Base-by-base conservation (phyloP, 2,113 vertebrate species). In the Neopipo cinnamomea region DNA sequence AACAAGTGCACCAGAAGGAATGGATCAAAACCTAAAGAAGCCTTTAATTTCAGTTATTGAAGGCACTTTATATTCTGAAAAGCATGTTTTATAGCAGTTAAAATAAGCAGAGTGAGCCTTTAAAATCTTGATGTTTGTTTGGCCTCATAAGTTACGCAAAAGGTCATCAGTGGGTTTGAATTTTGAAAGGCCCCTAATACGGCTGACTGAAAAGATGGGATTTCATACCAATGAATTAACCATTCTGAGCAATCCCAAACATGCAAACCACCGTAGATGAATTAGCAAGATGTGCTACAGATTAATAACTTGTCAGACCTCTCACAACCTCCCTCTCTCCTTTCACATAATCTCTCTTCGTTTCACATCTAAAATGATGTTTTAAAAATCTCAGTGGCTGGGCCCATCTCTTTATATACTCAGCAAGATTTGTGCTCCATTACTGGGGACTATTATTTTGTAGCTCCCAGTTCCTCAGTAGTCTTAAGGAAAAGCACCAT, bases 1-100 rank as follows among this genome's bases (percentile, higher is more conserved):
- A 95, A 87, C 72, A 91, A 95, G 76, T 84, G 73, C 65, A 91
- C 25, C 70, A 78, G 65, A 72, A 93, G 46, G 75, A 93, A 91
- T 39, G 44, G 44, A 72, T 92, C 92, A 92, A 89, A 92, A 72
- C 66, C 41, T 31, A 66, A 66, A 86, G 65, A 84, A 71, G 27
- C 7, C 33, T 89, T 95, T 91, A 11, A 47, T 88, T 93, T 85
- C 42, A 53, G 15, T 80, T 75, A 47, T 80, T 82, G 65, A 81
- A 89, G 41, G 12, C n/a, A 49, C 47, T 84, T 90, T 68, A 55
- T 74, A 79, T 68, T 89, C 67, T 80, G 25, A 58, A 66, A 94
- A 88, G 53, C 9, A 71, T n/a, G 24, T 73, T 94, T 93, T 82
- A 87, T 37, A 79, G 52, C 53, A 73, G 61, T 56, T 87, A 85